A percentile compares a stretch with the other conserved stretches of the same genome.
These are phyloP conservation scores for Cryptotermes secundus DNA, from an alignment of 1,140 invertebrate genomes.

Conservation along the genomic window DNA sequence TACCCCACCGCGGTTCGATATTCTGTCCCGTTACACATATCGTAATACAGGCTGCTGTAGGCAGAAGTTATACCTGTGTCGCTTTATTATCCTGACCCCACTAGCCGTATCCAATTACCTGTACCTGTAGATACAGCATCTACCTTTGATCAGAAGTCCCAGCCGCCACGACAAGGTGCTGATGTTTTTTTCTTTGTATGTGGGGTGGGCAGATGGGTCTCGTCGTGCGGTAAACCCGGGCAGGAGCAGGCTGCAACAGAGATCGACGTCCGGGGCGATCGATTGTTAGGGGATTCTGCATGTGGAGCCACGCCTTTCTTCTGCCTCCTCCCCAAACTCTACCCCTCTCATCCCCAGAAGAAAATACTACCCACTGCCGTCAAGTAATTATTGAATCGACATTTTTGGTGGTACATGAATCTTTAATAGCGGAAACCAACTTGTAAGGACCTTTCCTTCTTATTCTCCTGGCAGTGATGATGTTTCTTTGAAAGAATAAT, in stretches of 20 bases:
- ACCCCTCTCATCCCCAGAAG: neutral
- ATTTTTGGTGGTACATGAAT: neutral
- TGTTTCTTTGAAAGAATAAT: neutral
- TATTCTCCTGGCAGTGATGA: neutral
- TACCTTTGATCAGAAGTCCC: neutral
- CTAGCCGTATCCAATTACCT: neutral
- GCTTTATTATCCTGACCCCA: neutral
- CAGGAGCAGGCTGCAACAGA: conserved; percentile 1
- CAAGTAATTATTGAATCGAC: neutral
- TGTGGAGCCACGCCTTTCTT: conserved; percentile 8
- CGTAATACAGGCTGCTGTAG: neutral
- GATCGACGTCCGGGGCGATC: conserved; percentile 5
- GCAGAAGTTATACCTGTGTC: neutral
- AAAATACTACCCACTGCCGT: neutral
- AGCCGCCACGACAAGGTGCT: neutral
- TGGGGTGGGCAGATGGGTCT: neutral
- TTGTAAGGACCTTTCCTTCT: neutral
- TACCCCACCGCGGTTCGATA: neutral
- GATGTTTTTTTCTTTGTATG: neutral
- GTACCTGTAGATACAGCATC: neutral
- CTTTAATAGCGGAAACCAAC: neutral
- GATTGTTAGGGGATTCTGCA: conserved; percentile 18
- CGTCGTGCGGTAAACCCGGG: conserved; percentile 10
- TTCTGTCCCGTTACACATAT: neutral
- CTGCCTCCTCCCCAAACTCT: neutral